Evolutionary conservation across 1,140 invertebrate genomes (phyloP).

Genomic region (Yoshiicerus persimilis): DNA sequence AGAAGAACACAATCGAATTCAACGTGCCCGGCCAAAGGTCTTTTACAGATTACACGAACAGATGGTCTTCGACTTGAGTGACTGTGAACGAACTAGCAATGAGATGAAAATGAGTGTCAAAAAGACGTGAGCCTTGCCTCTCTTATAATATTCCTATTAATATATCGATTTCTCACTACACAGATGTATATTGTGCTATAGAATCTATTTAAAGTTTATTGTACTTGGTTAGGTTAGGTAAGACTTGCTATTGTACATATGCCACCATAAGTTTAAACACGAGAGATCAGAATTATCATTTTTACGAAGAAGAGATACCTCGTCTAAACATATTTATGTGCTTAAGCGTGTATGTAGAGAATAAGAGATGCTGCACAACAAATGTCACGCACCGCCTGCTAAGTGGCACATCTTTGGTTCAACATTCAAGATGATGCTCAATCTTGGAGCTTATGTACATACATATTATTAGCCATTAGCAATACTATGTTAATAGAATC

Average conservation of each 20-base stretch:
- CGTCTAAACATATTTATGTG: not conserved
- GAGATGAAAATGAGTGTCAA: conserved; percentile 22
- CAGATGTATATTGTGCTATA: not conserved
- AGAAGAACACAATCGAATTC: not conserved
- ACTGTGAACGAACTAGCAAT: not conserved
- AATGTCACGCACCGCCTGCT: not conserved
- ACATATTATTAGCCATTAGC: not conserved
- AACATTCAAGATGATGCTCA: not conserved
- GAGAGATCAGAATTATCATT: not conserved
- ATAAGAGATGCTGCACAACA: not conserved
- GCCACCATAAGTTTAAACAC: not conserved
- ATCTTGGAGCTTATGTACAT: not conserved
- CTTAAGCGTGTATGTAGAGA: not conserved
- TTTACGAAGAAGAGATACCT: too few relatives aligned
- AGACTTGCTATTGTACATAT: too few relatives aligned
- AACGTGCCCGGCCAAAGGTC: conserved; percentile 13
- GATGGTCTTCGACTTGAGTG: not conserved
- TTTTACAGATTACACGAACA: not conserved
- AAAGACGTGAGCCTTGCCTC: not conserved
- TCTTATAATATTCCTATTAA: not conserved
- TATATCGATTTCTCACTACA: too few relatives aligned
- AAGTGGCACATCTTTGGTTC: not conserved
- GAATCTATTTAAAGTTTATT: not conserved
- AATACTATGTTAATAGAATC: not conserved
- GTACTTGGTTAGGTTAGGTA: too few relatives aligned